A percentile compares a stretch with the other conserved stretches of the same genome.
Evolutionary conservation across 2,888 invertebrate genomes (phyloP).

Genomic region (Lasius fuliginosus): DNA sequence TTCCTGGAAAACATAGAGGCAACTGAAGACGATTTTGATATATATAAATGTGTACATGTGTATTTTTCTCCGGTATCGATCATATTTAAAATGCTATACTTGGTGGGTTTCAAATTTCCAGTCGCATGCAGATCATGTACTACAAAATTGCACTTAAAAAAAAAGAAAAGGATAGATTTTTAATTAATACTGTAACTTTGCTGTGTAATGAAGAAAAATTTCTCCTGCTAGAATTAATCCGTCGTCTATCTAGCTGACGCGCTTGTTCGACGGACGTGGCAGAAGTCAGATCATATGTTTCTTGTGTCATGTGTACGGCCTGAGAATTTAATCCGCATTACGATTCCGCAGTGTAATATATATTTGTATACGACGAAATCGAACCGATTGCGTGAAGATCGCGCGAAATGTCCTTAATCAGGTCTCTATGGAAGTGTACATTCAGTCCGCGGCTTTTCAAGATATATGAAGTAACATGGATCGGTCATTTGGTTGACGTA

Average conservation of each 20-base stretch:
- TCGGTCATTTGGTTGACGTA: constrained; percentile 88
- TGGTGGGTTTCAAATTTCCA: background rate
- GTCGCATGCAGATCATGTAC: background rate
- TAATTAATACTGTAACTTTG: background rate
- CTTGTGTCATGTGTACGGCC: constrained; percentile 52
- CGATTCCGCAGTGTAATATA: constrained; percentile 42
- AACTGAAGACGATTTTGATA: too few species aligned
- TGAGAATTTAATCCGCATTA: constrained; percentile 36
- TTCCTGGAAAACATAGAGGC: too few species aligned
- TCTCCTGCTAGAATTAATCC: background rate
- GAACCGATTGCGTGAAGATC: constrained; percentile 41
- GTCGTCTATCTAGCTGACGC: constrained; percentile 16
- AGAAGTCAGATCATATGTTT: background rate
- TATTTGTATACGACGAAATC: background rate
- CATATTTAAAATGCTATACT: background rate
- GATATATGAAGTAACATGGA: constrained; percentile 88
- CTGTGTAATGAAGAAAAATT: background rate
- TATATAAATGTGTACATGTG: too few species aligned
- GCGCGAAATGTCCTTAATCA: constrained; percentile 85
- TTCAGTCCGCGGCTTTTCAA: constrained; percentile 91
- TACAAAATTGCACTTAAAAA: background rate
- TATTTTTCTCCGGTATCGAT: background rate
- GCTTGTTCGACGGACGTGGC: constrained; percentile 20
- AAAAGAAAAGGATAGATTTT: background rate
- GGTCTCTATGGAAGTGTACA: constrained; percentile 89